A percentile compares a stretch with the other conserved stretches of the same genome.
phyloP scores from a whole-genome alignment of 2,888 invertebrate genomes.

The Heteromyza rotundicornis region DNA sequence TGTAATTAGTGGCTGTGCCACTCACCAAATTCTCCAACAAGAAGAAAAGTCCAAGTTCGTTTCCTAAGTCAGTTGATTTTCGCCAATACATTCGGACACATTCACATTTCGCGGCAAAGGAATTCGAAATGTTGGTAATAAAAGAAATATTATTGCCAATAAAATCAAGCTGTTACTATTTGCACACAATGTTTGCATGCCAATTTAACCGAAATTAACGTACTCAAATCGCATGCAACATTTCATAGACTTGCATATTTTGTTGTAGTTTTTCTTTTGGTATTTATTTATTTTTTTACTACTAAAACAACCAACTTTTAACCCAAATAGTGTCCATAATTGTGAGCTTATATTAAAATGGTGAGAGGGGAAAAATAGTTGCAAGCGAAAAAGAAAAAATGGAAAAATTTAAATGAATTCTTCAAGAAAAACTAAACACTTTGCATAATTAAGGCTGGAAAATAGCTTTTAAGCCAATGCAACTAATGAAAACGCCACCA shows the following conservation, averaged over 20 bases:
- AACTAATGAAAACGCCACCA: conserved; percentile 9
- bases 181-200: not conserved
- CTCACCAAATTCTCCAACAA: no score
- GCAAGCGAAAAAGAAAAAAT: not conserved
- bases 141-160: not conserved
- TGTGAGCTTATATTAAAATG: no score
- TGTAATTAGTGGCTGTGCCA: not conserved
- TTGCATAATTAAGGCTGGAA: conserved; percentile 19
- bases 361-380: no score
- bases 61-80: not conserved
- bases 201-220: not conserved
- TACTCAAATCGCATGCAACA: no score
- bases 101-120: no score
- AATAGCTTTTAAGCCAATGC: not conserved
- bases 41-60: not conserved
- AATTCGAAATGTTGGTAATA: no score
- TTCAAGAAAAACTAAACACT: not conserved
- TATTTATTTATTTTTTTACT: no score
- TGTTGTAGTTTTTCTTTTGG: no score
- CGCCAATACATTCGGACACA: no score
- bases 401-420: conserved; percentile 10
- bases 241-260: no score
- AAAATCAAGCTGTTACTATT: not conserved
- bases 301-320: no score
- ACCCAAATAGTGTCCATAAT: no score